Percentiles rank a stretch among this genome's conserved stretches.
These are phyloP conservation scores for Diacarnus erythraeanus DNA, from an alignment of 37 sponge, comb jelly and placozoan genomes.

Conservation along the genomic window DNA sequence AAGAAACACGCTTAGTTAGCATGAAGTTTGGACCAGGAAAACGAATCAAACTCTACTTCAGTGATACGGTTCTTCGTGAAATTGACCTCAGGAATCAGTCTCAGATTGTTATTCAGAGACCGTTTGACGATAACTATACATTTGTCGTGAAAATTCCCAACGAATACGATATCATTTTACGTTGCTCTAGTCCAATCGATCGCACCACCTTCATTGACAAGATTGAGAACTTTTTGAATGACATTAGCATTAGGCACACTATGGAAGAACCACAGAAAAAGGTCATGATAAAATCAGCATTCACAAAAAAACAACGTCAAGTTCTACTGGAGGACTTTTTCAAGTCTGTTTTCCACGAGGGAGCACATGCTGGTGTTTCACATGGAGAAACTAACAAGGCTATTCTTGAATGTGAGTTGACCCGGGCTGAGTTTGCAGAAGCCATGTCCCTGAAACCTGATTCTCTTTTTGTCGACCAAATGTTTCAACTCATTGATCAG, in stretches of 20 bases:
- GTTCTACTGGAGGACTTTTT: constrained; percentile 81
- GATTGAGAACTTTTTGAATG: constrained; percentile 54
- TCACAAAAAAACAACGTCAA: constrained; percentile 82
- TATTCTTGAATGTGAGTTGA: constrained; percentile 77
- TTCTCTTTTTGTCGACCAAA: constrained; percentile 93
- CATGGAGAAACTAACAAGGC: constrained; percentile 27
- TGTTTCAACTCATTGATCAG: constrained; percentile 91
- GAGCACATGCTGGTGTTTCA: neutral
- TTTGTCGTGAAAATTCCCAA: constrained; percentile 67
- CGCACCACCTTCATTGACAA: constrained; percentile 61
- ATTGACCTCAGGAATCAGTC: constrained; percentile 70
- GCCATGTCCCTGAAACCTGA: constrained; percentile 86
- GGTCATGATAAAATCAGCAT: constrained; percentile 35
- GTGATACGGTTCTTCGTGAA: constrained; percentile 37
- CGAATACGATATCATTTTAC: constrained; percentile 72
- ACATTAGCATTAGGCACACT: constrained; percentile 38
- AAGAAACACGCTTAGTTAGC: constrained; percentile 56
- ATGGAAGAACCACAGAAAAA: constrained; percentile 63
- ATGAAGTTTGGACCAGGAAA: constrained; percentile 74
- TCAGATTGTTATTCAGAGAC: constrained; percentile 40
- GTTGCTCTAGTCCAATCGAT: constrained; percentile 39
- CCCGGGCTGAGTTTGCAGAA: constrained; percentile 87
- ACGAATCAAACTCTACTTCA: constrained; percentile 44
- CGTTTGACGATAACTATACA: constrained; percentile 49
- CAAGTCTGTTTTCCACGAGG: constrained; percentile 82